Percentiles rank a stretch among this genome's conserved stretches.
Conservation (phyloP, 2,888 invertebrate species). For the Scelioninae gen. 1 region DNA sequence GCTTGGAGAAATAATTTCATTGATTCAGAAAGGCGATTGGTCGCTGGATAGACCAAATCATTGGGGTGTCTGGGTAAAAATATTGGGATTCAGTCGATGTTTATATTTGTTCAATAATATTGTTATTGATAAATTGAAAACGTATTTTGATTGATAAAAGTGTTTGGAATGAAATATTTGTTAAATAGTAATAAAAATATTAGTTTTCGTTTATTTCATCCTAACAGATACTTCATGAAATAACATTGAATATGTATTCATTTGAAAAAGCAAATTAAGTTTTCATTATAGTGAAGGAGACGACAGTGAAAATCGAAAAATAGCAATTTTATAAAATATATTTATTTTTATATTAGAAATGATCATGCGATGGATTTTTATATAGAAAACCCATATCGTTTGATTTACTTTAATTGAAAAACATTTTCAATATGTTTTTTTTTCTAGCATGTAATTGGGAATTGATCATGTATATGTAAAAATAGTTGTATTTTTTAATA, state of each 20-base stretch:
- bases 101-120: slow-evolving; percentile 33
- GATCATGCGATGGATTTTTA: too few species aligned
- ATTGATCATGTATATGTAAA: too few species aligned
- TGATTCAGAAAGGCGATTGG: slow-evolving; percentile 6
- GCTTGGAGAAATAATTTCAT: slow-evolving; percentile 15
- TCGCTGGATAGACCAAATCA: background rate
- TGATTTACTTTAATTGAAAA: too few species aligned
- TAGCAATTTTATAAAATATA: background rate
- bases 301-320: background rate
- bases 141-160: slow-evolving; percentile 30
- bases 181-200: slow-evolving; percentile 29
- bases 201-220: slow-evolving; percentile 28
- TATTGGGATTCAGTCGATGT: background rate
- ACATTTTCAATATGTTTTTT: too few species aligned
- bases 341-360: too few species aligned
- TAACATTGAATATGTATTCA: slow-evolving; percentile 5
- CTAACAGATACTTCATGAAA: background rate
- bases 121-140: slow-evolving; percentile 16
- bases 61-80: slow-evolving; percentile 3
- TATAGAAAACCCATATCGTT: too few species aligned
- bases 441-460: too few species aligned
- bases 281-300: slow-evolving; percentile 6
- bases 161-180: slow-evolving; percentile 5
- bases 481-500: too few species aligned
- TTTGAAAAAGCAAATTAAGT: slow-evolving; percentile 21